Conservation (phyloP, 1,140 invertebrate species). For the Chymomyza costata region DNA sequence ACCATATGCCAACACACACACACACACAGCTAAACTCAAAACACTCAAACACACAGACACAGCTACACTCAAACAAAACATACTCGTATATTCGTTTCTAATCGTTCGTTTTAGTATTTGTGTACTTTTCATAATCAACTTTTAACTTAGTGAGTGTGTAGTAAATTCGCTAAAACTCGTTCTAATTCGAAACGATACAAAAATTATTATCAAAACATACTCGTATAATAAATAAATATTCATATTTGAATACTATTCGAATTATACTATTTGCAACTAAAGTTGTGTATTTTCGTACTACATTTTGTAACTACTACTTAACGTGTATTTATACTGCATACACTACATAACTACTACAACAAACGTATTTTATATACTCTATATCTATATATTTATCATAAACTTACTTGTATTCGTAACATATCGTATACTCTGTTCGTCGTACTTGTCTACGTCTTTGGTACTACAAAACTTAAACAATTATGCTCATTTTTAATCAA, state of each 20-base stretch:
- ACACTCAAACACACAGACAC: conserved; percentile 8
- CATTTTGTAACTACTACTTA: too few relatives aligned
- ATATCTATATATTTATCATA: too few relatives aligned
- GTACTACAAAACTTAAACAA: too few relatives aligned
- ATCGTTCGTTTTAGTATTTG: conserved; percentile 64
- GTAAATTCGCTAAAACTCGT: conserved; percentile 40
- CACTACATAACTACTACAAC: conserved; percentile 7
- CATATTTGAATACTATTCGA: conserved; percentile 20
- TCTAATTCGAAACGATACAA: conserved; percentile 9
- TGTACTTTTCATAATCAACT: conserved; percentile 58
- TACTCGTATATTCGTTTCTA: conserved; percentile 49
- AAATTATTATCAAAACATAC: conserved; percentile 19
- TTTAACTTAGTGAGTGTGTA: conserved; percentile 60
- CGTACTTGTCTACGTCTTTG: too few relatives aligned
- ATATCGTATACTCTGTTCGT: too few relatives aligned
- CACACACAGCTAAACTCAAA: conserved; percentile 2
- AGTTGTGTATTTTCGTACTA: conserved; percentile 47
- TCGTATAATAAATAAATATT: conserved; percentile 30
- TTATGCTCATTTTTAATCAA: too few relatives aligned
- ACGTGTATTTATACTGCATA: conserved; percentile 20
- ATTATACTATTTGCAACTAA: conserved; percentile 25
- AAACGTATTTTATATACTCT: too few relatives aligned
- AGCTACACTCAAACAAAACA: conserved; percentile 13
- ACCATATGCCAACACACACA: not conserved
- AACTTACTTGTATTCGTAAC: too few relatives aligned